Percentiles rank a stretch among this genome's conserved stretches.
phyloP scores from a whole-genome alignment of 1,140 invertebrate genomes.

The Spodoptera frugiperda region DNA sequence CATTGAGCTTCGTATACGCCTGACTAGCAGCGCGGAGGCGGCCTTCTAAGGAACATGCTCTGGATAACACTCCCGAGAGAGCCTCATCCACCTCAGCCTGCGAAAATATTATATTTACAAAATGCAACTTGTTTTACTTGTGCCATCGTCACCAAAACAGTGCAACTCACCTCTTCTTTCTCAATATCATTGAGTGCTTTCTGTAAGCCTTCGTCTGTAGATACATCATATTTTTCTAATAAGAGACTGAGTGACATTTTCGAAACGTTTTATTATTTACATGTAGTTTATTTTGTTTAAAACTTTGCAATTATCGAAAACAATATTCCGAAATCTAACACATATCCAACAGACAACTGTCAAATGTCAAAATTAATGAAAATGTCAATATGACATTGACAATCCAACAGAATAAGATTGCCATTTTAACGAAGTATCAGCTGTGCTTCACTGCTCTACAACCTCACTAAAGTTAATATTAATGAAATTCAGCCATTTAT shows the following conservation, averaged over 20 bases:
- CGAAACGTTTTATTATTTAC: neutral
- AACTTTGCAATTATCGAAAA: neutral
- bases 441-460: no score
- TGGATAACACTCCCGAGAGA: constrained; percentile 67
- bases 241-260: constrained; percentile 77
- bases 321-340: neutral
- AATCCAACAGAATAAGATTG: no score
- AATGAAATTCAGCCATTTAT: no score
- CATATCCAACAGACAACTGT: constrained; percentile 18
- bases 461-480: no score
- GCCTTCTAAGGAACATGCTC: constrained; percentile 75
- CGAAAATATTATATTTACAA: constrained; percentile 34
- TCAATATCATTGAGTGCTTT: constrained; percentile 80
- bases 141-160: constrained; percentile 46
- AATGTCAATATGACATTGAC: no score
- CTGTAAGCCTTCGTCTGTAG: constrained; percentile 77
- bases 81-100: constrained; percentile 79
- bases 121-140: constrained; percentile 6
- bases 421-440: no score
- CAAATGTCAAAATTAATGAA: no score
- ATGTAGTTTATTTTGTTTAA: no score
- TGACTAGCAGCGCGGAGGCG: constrained; percentile 78
- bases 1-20: constrained; percentile 78
- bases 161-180: constrained; percentile 75
- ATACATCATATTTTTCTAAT: constrained; percentile 81